Base-by-base conservation (phyloP, 2,797 vertebrate genomes). In the Borostomias antarcticus region DNA sequence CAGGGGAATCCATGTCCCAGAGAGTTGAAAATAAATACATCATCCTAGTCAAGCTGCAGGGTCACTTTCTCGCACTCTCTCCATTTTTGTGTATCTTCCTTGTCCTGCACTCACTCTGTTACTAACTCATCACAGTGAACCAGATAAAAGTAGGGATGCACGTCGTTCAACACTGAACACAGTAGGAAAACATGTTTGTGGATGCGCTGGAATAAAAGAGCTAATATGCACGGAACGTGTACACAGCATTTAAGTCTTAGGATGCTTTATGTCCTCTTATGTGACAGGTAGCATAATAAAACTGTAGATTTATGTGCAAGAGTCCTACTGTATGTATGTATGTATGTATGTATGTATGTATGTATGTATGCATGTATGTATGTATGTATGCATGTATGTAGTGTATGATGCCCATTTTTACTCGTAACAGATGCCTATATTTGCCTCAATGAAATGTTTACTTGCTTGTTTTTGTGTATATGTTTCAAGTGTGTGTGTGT, bases 21-120 rank as follows among this genome's bases (percentile, higher is more conserved):
- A 81, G 75, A 78, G 83, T 85, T 85, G 72, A 87, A 90, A 92
- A 93, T 93, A 93, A 93, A 93, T 92, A 93, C 83, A 86, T 37
- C 28, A 79, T 82, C 51, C n/a, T 75, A 83, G 70, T 77, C 57
- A 83, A 82, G 75, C 77, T 73, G 79, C 73, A 76, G 58, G 67
- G 28, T 84, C 79, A 47, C 56, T 65, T 66, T 68, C 75, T 70
- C 62, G 75, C 25, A 64, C 37, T 40, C 48, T 74, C 51, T 72
- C 64, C 70, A 11, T 67, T 72, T 47, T 8, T 63, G 47, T 28
- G 21, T 29, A n/a, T n/a, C 60, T 51, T 56, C 57, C 54, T 25
- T 25, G 47, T 64, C 47, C 15, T 64, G 62, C 65, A 64, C 52
- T 56, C 68, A 69, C 43, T 48, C 62, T 62, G 54, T 63, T 45